Evolutionary conservation across 2,888 invertebrate genomes (phyloP), one percentile per base, ranked within the genome.

Genomic region (Thyatira batis): DNA sequence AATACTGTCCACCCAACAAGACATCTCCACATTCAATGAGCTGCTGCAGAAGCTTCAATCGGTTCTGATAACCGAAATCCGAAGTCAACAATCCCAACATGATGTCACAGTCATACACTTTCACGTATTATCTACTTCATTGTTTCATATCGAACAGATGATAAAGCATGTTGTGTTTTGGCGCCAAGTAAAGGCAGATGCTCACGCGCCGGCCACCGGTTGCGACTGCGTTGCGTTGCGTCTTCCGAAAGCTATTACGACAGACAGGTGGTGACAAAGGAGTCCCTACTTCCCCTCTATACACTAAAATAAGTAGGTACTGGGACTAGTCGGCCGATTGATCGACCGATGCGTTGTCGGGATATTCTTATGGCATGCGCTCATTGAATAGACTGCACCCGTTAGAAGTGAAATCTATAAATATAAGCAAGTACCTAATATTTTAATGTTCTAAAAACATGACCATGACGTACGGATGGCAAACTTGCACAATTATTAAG

Each of bases 211-310:
- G 80, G 63, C 55, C 72, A 73, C 75, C 69, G 74, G 71, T 76
- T 79, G 73, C 76, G 69, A 78, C 76, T 80, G 80, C 73, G 62
- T 53, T 53, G 59, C 53, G 72, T 69, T 61, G 71, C 80, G 84
- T 85, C 88, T 90, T 90, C 89, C 89, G 85, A 87, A 80, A 87
- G 80, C 85, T 80, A 87, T 89, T 88, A 88, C 82, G 71, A 69
- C 73, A 67, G 87, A 87, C 89, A 91, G 90, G 90, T 90, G 90
- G 85, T 85, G 88, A 87, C 87, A 85, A 82, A 84, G 80, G 82
- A 85, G 76, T 71, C 76, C 83, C 82, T 78, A 82, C 84, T 87
- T 87, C 87, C 89, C 89, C 84, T 85, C 76, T 74, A 72, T 72
- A 66, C 67, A 65, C 58, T 57, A 57, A 61, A 58, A 59, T 39